Percentiles rank a stretch among this genome's conserved stretches.
phyloP scores from a whole-genome alignment of 2,888 invertebrate species.

The Ferrisia virgata region DNA sequence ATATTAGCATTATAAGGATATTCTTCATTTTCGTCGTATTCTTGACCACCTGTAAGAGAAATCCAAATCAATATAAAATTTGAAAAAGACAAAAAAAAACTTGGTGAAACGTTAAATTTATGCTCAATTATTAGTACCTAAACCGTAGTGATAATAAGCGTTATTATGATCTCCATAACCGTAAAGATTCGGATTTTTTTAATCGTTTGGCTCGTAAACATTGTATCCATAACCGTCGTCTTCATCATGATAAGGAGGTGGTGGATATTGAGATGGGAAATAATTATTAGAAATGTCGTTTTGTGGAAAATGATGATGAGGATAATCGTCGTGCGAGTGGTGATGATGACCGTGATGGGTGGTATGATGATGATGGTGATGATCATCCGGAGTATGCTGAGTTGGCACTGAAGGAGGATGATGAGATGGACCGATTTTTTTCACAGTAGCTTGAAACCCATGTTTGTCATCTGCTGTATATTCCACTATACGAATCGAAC shows the following conservation, averaged over 20 bases:
- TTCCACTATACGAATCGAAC: slow-evolving; percentile 69
- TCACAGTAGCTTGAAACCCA: slow-evolving; percentile 70
- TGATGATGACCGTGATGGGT: neutral
- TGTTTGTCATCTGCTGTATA: slow-evolving; percentile 74
- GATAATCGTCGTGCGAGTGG: neutral
- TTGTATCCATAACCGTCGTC: neutral
- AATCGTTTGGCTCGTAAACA: neutral
- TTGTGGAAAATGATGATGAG: neutral
- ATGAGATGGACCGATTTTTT: slow-evolving; percentile 46
- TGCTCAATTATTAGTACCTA: neutral
- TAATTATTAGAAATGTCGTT: neutral
- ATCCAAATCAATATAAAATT: no score
- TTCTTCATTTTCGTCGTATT: slow-evolving; percentile 30
- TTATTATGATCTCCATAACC: neutral
- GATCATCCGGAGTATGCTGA: neutral
- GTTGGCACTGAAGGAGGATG: slow-evolving; percentile 44
- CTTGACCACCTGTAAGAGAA: neutral
- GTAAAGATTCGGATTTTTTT: neutral
- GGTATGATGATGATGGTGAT: slow-evolving; percentile 31
- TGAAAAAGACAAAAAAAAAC: neutral
- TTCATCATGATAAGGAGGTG: neutral
- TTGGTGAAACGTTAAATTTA: no score
- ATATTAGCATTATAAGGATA: slow-evolving; percentile 31
- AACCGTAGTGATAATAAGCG: neutral
- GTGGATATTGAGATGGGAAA: neutral